A percentile compares a stretch with the other conserved stretches of the same genome.
These are phyloP conservation scores for Brachypteracias leptosomus DNA, from an alignment of 2,113 vertebrate genomes.

Conservation along the genomic window DNA sequence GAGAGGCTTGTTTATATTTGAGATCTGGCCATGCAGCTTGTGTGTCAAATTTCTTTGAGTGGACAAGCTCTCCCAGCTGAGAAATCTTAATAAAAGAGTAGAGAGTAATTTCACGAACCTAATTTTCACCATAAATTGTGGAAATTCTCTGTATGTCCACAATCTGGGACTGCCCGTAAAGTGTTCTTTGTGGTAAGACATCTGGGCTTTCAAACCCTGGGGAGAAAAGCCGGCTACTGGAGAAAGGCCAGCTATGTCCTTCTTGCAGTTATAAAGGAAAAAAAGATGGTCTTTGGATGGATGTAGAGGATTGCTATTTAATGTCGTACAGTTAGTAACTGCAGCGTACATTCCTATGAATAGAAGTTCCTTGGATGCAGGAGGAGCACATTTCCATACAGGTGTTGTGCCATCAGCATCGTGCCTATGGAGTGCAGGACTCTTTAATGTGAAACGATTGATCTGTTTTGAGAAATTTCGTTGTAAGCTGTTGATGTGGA, in stretches of 20 bases:
- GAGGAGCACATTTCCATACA: not conserved
- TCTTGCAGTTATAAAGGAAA: not conserved
- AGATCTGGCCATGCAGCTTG: slow-evolving; percentile 44
- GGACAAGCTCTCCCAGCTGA: slow-evolving; percentile 43
- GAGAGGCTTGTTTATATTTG: slow-evolving; percentile 36
- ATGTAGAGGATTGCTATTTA: not conserved
- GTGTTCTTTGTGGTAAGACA: not conserved
- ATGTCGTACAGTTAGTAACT: not conserved
- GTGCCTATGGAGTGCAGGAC: not conserved
- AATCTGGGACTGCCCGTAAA: not conserved
- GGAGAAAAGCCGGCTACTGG: not conserved
- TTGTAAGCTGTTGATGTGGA: not conserved
- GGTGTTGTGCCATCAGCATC: not conserved
- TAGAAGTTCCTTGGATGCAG: not conserved
- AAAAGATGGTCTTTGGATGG: not conserved
- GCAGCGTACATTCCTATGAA: accelerated
- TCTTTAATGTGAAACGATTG: not conserved
- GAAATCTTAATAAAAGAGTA: slow-evolving; percentile 36
- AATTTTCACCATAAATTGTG: not conserved
- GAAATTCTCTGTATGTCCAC: not conserved
- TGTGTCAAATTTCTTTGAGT: slow-evolving; percentile 35
- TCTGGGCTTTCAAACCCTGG: not conserved
- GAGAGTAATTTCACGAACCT: not conserved
- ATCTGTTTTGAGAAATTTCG: not conserved
- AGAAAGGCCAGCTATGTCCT: not conserved